Evolutionary conservation across 2,888 invertebrate genomes (phyloP).

Genomic region (Plagiodera versicolora): DNA sequence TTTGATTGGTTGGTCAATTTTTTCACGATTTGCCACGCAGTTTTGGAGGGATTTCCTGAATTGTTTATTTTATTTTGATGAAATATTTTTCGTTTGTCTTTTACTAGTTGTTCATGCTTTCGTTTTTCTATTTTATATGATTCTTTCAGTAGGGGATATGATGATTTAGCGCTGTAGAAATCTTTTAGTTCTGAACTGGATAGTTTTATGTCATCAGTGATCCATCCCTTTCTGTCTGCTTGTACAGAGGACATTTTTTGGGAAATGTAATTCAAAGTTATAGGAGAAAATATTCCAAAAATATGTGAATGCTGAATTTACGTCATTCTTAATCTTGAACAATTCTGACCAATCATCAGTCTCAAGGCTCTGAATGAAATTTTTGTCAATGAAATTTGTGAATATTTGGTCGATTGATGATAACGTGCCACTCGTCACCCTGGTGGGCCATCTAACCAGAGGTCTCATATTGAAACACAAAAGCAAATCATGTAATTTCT

Average conservation of each 20-base stretch:
- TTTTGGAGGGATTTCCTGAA: conserved; percentile 3
- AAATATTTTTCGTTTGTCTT: conserved; percentile 5
- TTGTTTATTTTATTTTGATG: conserved; percentile 7
- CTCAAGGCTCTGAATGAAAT: conserved; percentile 3
- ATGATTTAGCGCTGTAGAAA: conserved; percentile 5
- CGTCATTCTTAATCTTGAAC: background rate
- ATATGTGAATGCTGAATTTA: background rate
- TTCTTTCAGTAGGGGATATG: conserved; percentile 3
- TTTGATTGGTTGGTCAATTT: conserved; percentile 7
- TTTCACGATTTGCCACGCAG: conserved; percentile 8
- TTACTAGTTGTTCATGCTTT: conserved; percentile 4
- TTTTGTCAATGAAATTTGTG: conserved; percentile 1
- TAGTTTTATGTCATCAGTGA: conserved; percentile 8
- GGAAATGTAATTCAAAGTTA: conserved; percentile 6
- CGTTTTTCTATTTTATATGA: conserved; percentile 3
- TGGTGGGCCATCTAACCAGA: conserved; percentile 6
- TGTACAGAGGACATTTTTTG: background rate
- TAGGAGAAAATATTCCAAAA: conserved; percentile 9
- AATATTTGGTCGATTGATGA: conserved; percentile 5
- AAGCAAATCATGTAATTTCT: conserved; percentile 1
- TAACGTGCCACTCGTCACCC: conserved; percentile 5
- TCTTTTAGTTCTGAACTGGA: conserved; percentile 3
- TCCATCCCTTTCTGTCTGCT: background rate
- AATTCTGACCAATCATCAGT: background rate
- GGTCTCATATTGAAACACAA: background rate